phyloP scores from a whole-genome alignment of 2,113 vertebrate species.

The Nothocercus julius region DNA sequence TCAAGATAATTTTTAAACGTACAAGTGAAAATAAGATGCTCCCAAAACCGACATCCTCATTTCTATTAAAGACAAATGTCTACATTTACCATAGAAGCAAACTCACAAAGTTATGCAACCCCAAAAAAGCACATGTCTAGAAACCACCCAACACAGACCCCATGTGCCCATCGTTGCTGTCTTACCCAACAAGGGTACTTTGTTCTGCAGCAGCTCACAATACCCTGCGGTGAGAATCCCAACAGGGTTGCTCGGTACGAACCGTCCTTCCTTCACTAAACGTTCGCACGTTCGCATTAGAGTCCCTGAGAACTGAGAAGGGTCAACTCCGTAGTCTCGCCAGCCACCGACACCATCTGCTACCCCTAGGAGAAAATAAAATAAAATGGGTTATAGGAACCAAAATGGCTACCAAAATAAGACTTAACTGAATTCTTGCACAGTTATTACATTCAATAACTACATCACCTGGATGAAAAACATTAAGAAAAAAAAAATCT shows the following conservation, averaged over 20 bases:
- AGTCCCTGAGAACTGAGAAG: constrained; percentile 98
- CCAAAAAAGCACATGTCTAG: rapidly evolving
- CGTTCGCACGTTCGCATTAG: constrained; percentile 96
- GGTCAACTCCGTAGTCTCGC: constrained; percentile 98
- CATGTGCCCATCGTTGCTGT: neutral
- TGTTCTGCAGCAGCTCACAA: constrained; percentile 97
- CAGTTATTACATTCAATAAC: rapidly evolving
- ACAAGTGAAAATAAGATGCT: neutral
- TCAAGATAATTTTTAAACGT: neutral
- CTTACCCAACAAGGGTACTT: constrained; percentile 97
- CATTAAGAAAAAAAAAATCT: neutral
- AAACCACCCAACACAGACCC: neutral
- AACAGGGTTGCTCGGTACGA: constrained; percentile 91
- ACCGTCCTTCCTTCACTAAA: constrained; percentile 95
- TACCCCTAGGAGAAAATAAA: constrained; percentile 82
- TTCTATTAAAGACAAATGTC: neutral
- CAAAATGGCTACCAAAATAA: neutral
- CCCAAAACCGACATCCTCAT: neutral
- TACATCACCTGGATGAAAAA: neutral
- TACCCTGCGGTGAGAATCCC: constrained; percentile 96
- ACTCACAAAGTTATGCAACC: neutral
- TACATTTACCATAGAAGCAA: neutral
- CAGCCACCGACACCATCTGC: constrained; percentile 98
- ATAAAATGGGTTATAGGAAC: rapidly evolving
- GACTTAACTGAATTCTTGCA: neutral